Evolutionary conservation across 2,888 invertebrate species (phyloP).

Genomic region (Stenolophus ochropezus): DNA sequence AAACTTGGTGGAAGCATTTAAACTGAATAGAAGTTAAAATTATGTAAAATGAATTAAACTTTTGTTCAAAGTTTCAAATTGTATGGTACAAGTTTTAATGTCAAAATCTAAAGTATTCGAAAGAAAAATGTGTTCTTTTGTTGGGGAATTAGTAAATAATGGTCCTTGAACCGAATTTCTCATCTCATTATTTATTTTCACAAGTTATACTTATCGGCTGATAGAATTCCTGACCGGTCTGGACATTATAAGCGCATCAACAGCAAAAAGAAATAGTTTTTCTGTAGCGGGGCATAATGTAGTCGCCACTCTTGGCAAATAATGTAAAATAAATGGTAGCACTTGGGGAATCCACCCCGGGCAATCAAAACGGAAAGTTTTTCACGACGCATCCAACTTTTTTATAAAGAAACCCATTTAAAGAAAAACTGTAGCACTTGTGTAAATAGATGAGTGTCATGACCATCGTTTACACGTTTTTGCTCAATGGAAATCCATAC

Average conservation of each 20-base stretch:
- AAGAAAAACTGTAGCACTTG: constrained; percentile 34
- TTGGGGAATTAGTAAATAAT: constrained; percentile 30
- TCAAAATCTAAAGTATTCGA: constrained; percentile 14
- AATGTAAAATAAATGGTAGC: constrained; percentile 51
- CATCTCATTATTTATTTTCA: constrained; percentile 17
- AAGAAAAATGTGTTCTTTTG: constrained; percentile 45
- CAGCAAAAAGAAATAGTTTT: constrained; percentile 14
- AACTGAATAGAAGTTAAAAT: constrained; percentile 42
- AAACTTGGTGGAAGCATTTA: constrained; percentile 28
- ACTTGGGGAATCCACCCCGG: constrained; percentile 37
- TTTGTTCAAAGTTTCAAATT: constrained; percentile 49
- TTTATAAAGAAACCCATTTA: constrained; percentile 42
- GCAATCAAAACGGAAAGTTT: constrained; percentile 48
- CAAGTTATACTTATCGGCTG: too few relatives aligned
- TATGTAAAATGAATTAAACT: constrained; percentile 52
- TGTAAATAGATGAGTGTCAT: constrained; percentile 44
- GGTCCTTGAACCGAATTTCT: constrained; percentile 23
- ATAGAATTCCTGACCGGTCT: not conserved
- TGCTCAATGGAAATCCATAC: not conserved
- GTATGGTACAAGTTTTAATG: constrained; percentile 51
- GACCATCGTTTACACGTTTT: not conserved
- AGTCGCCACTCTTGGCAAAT: constrained; percentile 45
- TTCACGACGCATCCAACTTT: constrained; percentile 36
- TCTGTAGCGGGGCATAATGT: not conserved
- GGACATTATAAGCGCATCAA: constrained; percentile 27